A percentile compares a stretch with the other conserved stretches of the same genome.
These are phyloP conservation scores for Astreopora myriophthalma DNA, from an alignment of 64 coral and sea anemone species.

Conservation along the genomic window DNA sequence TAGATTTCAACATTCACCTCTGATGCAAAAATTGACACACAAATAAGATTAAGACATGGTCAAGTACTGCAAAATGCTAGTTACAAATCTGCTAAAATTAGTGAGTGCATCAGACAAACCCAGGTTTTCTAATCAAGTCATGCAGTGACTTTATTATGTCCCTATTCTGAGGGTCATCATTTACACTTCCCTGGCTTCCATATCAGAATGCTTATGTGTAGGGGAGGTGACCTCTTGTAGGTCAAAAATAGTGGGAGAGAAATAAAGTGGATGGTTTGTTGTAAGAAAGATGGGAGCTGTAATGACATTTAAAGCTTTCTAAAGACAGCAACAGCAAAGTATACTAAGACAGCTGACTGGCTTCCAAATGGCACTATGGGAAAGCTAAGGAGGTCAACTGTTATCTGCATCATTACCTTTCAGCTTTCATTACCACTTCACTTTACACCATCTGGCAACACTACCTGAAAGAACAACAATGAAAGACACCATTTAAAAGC, in stretches of 20 bases:
- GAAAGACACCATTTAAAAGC: not conserved
- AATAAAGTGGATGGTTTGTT: too few relatives aligned
- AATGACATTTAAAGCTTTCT: too few relatives aligned
- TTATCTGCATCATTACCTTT: not conserved
- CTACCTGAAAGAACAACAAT: not conserved
- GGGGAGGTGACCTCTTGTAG: too few relatives aligned
- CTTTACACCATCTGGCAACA: not conserved
- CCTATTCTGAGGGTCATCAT: slow-evolving; percentile 54
- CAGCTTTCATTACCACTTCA: not conserved
- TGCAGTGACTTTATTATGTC: slow-evolving; percentile 38
- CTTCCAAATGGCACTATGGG: too few relatives aligned
- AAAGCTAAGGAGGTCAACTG: not conserved
- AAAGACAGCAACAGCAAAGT: too few relatives aligned
- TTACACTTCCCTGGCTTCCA: not conserved
- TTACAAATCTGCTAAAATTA: not conserved
- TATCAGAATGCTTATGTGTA: too few relatives aligned
- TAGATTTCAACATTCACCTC: too few relatives aligned
- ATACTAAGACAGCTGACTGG: too few relatives aligned
- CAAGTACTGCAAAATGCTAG: not conserved
- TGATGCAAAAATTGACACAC: too few relatives aligned
- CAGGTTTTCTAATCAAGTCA: slow-evolving; percentile 57
- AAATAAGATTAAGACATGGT: too few relatives aligned
- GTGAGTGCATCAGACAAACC: slow-evolving; percentile 11
- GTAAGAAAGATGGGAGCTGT: too few relatives aligned
- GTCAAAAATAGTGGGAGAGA: too few relatives aligned